Base-by-base conservation (phyloP, 2,888 invertebrate genomes). In the Dione juno region DNA sequence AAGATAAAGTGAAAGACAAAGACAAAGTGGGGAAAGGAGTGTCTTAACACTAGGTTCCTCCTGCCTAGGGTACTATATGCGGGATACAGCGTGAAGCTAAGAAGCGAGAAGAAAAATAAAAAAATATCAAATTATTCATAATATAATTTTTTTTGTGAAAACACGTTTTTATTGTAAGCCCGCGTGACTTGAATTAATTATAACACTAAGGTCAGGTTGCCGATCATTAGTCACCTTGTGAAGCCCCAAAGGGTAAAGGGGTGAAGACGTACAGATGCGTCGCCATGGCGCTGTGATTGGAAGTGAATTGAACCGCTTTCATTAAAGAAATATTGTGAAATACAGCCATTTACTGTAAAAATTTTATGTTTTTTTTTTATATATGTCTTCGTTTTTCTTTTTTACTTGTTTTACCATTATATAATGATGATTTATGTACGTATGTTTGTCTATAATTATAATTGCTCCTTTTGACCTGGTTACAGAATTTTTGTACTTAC, bases 191-290 rank as follows among this genome's bases (percentile, higher is more conserved):
- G 40, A 71, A 66, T 73, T 67, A 72, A 75, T 76, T 75, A 65
- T 67, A 45, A 45, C 21, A 52, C 61, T 66, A 72, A 73, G 74
- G 74, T 74, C 59, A 74, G 74, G 75, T 74, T 52, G 70, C 28
- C 65, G 65, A 69, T 78, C 74, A 76, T 77, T 77, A 77, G 77
- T 76, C 79, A 79, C 79, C 76, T 78, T 75, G 76, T 65, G 87
- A 87, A 86, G 82, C 86, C 86, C 69, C 85, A 82, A 73, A 70
- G 80, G 64, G 76, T 71, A 78, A 81, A 81, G 82, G 80, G 80
- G 80, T 82, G 86, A 88, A 87, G 79, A 83, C 87, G 57, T 68
- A 74, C 70, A 72, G 70, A 71, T 78, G 79, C 78, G 76, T 76
- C 76, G 77, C 74, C 70, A 72, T 69, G 58, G 69, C 66, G 19